These are phyloP conservation scores for Trialeurodes vaporariorum DNA, from an alignment of 1,140 invertebrate species.

Conservation along the genomic window DNA sequence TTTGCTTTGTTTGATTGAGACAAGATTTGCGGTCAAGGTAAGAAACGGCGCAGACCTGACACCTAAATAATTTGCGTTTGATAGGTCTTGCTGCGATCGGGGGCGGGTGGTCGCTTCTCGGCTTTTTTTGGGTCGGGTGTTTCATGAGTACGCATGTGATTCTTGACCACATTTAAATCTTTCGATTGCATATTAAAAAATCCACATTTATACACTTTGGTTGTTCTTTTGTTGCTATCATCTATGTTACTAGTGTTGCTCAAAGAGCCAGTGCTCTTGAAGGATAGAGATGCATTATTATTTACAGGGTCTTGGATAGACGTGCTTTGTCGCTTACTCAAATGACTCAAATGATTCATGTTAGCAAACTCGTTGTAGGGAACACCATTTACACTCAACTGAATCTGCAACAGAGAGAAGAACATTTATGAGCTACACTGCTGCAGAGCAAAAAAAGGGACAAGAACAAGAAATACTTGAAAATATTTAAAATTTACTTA, in stretches of 20 bases:
- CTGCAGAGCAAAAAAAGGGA: too few species aligned
- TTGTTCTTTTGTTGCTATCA: too few species aligned
- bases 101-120: background rate
- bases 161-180: constrained; percentile 17
- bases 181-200: constrained; percentile 20
- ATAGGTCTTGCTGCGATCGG: background rate
- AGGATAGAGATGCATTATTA: background rate
- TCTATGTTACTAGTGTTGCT: background rate
- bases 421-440: too few species aligned
- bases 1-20: background rate
- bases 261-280: too few species aligned
- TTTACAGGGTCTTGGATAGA: background rate
- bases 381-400: background rate
- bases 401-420: background rate
- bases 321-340: background rate
- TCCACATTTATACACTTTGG: constrained; percentile 21
- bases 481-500: too few species aligned
- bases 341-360: background rate
- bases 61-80: background rate
- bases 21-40: background rate
- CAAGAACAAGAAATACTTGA: too few species aligned
- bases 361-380: background rate
- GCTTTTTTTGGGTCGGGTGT: constrained; percentile 5
- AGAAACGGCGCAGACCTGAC: background rate
- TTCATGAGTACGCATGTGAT: constrained; percentile 13